These are phyloP conservation scores for Zootoca vivipara DNA, from an alignment of 2,113 vertebrate species.

Conservation along the genomic window DNA sequence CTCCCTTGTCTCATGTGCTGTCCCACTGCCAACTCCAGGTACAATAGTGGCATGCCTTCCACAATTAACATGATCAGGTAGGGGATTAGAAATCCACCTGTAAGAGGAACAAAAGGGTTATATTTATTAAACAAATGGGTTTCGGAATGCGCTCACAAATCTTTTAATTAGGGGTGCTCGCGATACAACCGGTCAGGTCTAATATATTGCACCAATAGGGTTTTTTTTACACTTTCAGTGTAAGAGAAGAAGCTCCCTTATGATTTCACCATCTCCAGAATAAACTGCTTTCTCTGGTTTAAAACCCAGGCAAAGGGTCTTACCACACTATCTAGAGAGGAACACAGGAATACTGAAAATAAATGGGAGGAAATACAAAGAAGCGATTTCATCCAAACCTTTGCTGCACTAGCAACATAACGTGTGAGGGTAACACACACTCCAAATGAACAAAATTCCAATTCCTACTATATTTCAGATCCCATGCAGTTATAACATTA, in stretches of 20 bases:
- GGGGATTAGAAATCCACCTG: constrained; percentile 93
- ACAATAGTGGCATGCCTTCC: constrained; percentile 91
- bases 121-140: background rate
- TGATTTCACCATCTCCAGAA: background rate
- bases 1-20: constrained; percentile 93
- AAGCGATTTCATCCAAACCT: too few species aligned
- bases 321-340: too few species aligned
- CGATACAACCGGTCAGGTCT: background rate
- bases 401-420: background rate
- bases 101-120: background rate
- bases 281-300: background rate
- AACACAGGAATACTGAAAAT: too few species aligned
- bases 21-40: constrained; percentile 90
- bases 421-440: background rate
- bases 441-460: background rate
- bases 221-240: background rate
- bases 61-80: constrained; percentile 89
- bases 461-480: background rate
- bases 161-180: background rate
- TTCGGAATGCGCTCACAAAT: background rate
- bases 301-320: too few species aligned
- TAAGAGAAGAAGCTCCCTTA: background rate
- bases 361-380: too few species aligned
- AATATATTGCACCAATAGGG: too few species aligned
- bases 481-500: background rate